phyloP scores from a whole-genome alignment of 2,888 invertebrate genomes.

The Perithous albicinctus region DNA sequence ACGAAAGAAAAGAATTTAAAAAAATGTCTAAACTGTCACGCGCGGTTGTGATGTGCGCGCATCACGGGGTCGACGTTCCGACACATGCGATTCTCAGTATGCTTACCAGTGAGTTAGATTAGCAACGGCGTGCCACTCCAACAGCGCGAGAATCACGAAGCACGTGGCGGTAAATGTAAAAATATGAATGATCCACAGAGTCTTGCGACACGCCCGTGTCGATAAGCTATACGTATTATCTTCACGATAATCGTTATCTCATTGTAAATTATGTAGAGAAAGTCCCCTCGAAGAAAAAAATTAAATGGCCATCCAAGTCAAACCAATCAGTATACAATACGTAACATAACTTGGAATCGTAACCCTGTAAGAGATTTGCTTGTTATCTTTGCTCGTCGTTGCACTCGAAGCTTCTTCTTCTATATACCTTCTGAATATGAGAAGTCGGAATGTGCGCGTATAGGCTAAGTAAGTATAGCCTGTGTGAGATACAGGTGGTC shows the following conservation, averaged over 20 bases:
- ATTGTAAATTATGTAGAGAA: constrained; percentile 3
- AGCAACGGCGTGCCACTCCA: neutral
- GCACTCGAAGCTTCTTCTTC: neutral
- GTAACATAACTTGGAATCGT: neutral
- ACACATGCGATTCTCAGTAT: constrained; percentile 21
- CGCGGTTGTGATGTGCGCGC: constrained; percentile 7
- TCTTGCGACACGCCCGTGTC: constrained; percentile 20
- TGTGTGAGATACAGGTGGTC: too few species aligned
- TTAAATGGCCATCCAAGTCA: constrained; percentile 2
- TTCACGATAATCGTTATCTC: constrained; percentile 38
- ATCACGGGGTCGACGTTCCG: constrained; percentile 28
- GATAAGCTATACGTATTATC: constrained; percentile 35
- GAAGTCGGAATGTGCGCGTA: neutral
- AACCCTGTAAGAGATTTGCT: neutral
- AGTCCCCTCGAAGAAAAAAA: neutral
- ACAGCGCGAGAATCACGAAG: constrained; percentile 24
- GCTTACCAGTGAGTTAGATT: constrained; percentile 26
- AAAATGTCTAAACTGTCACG: constrained; percentile 14
- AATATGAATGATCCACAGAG: constrained; percentile 44
- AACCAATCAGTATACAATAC: neutral
- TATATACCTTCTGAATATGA: neutral
- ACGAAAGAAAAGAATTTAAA: neutral
- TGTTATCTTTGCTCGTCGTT: neutral
- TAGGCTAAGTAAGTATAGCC: too few species aligned
- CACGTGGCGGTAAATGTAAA: constrained; percentile 38